phyloP scores from a whole-genome alignment of 2,888 invertebrate species.

The Drosophila anceps region DNA sequence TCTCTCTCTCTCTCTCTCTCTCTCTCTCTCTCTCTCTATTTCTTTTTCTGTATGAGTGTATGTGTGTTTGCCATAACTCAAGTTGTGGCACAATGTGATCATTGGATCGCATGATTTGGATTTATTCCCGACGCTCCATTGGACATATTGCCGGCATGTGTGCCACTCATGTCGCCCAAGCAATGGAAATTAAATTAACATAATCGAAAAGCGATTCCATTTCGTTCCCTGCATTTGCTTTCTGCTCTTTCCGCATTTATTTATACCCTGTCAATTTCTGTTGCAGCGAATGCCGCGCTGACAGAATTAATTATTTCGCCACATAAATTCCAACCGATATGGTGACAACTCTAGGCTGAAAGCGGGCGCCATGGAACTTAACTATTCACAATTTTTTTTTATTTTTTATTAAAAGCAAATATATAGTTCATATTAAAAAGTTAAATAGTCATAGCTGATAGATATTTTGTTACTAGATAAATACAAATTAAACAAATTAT shows the following conservation, averaged over 20 bases:
- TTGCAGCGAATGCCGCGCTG: slow-evolving; percentile 61
- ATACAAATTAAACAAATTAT: too few relatives aligned
- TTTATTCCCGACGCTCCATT: slow-evolving; percentile 77
- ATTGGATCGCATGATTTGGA: slow-evolving; percentile 82
- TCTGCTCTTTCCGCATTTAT: slow-evolving; percentile 52
- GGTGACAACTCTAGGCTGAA: slow-evolving; percentile 29
- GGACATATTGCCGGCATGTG: slow-evolving; percentile 82
- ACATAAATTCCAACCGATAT: slow-evolving; percentile 70
- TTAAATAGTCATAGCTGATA: neutral
- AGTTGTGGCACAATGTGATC: slow-evolving; percentile 79
- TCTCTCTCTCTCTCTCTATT: neutral
- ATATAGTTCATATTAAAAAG: too few relatives aligned
- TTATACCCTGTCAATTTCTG: slow-evolving; percentile 67
- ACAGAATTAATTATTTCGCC: slow-evolving; percentile 82
- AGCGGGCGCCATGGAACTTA: slow-evolving; percentile 16
- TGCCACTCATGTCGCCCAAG: slow-evolving; percentile 69
- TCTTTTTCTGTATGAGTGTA: slow-evolving; percentile 1
- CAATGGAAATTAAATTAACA: slow-evolving; percentile 78
- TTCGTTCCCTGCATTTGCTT: slow-evolving; percentile 45
- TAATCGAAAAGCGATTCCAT: slow-evolving; percentile 77
- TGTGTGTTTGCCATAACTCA: slow-evolving; percentile 69
- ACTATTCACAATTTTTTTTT: neutral
- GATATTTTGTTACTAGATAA: too few relatives aligned
- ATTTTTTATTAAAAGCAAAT: neutral
- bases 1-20: neutral